phyloP scores from a whole-genome alignment of 2,797 vertebrate genomes.

The Neosilurus mollespiculum region DNA sequence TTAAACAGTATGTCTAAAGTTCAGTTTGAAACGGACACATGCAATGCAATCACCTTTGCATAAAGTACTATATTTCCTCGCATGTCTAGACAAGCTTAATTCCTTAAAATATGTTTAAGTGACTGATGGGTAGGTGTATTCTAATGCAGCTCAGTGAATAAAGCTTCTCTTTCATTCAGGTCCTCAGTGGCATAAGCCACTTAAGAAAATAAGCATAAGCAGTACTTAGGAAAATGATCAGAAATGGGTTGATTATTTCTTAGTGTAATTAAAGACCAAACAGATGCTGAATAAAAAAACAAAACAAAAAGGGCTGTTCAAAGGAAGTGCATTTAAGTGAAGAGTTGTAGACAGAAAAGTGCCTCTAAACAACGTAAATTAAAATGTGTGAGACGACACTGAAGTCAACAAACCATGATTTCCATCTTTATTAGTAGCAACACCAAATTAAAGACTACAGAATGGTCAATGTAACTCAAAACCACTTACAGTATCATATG shows the following conservation, averaged over 20 bases:
- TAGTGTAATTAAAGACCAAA: background rate
- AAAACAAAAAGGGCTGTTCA: background rate
- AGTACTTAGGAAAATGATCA: background rate
- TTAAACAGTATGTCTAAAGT: background rate
- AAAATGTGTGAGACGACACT: background rate
- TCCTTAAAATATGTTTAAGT: slow-evolving; percentile 15
- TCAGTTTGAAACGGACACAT: too few species aligned
- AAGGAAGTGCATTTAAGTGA: background rate
- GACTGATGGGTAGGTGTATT: slow-evolving; percentile 32
- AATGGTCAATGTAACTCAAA: background rate
- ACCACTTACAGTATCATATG: too few species aligned
- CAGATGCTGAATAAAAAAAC: background rate
- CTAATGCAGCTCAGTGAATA: background rate
- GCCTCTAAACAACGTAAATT: background rate
- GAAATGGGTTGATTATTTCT: background rate
- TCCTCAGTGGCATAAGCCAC: background rate
- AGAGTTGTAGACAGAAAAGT: slow-evolving; percentile 9
- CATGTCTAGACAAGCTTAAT: slow-evolving; percentile 36
- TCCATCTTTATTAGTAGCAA: background rate
- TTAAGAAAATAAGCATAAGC: background rate
- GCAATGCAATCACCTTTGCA: background rate
- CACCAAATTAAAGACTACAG: background rate
- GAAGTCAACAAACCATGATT: background rate
- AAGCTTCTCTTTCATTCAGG: slow-evolving; percentile 18
- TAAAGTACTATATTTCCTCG: background rate